phyloP scores from a whole-genome alignment of 2,113 vertebrate species.

The Orientallactaga bullata region DNA sequence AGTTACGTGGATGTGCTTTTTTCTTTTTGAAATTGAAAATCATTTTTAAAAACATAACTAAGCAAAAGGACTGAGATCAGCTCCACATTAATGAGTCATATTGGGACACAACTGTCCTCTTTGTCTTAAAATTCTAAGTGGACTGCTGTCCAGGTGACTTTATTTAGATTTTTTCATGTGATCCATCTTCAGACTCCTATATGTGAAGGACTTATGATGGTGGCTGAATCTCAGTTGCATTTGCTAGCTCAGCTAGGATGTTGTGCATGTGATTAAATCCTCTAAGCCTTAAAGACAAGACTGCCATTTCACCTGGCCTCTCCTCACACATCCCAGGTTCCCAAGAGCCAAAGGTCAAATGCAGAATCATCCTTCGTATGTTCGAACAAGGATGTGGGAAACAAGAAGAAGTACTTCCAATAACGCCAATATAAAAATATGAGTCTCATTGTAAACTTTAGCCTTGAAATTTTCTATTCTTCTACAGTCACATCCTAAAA shows the following conservation, averaged over 20 bases:
- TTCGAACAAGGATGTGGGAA: neutral
- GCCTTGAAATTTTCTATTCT: neutral
- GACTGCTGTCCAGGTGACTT: neutral
- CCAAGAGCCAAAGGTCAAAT: neutral
- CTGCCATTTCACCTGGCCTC: neutral
- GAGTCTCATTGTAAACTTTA: neutral
- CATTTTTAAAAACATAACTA: neutral
- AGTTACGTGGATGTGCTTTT: neutral
- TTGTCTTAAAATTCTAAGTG: neutral
- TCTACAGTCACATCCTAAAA: neutral
- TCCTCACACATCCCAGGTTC: neutral
- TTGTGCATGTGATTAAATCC: neutral
- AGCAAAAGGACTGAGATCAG: neutral
- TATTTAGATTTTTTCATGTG: neutral
- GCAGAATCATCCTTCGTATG: neutral
- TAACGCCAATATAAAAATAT: neutral
- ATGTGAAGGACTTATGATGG: neutral
- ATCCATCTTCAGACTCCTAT: slow-evolving; percentile 11
- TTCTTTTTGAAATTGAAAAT: neutral
- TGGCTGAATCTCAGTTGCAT: slow-evolving; percentile 27
- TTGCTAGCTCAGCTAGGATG: neutral
- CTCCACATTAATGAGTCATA: neutral
- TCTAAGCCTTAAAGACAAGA: neutral
- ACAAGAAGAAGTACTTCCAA: neutral
- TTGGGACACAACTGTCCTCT: neutral